Conservation (phyloP, 2,113 vertebrate species). For the Corynorhinus townsendii region DNA sequence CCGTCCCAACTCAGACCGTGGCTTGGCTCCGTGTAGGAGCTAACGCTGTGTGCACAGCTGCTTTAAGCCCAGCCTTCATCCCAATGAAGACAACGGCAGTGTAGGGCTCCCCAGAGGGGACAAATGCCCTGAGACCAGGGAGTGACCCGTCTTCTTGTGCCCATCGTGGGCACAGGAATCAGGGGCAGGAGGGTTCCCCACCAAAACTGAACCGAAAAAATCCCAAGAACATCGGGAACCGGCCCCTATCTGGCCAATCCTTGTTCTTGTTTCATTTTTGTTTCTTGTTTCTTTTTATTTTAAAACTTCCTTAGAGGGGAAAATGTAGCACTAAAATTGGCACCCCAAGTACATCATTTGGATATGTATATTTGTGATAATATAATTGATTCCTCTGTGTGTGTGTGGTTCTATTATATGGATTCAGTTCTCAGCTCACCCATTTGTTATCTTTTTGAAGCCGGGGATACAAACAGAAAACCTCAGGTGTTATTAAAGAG, state of each 20-base stretch:
- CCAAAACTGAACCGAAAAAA: background rate
- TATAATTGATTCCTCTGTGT: background rate
- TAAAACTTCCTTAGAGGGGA: background rate
- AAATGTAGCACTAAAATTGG: background rate
- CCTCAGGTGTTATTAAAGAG: background rate
- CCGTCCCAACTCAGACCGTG: fast-evolving
- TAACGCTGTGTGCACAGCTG: background rate
- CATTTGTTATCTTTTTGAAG: background rate
- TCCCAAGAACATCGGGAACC: background rate
- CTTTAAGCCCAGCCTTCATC: background rate
- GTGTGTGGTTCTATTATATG: background rate
- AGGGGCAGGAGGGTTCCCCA: background rate
- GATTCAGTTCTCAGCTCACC: background rate
- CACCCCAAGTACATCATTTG: background rate
- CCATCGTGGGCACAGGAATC: background rate
- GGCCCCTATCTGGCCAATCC: background rate
- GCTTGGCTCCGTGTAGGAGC: background rate
- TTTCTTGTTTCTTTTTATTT: background rate
- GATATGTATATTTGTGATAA: background rate
- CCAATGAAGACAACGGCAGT: background rate
- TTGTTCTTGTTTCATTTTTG: background rate
- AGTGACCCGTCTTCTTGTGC: background rate
- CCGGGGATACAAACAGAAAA: background rate
- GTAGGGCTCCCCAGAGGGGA: background rate
- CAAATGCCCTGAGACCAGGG: background rate